These are phyloP conservation scores for Troides aeacus DNA, from an alignment of 2,888 invertebrate genomes.

Conservation along the genomic window DNA sequence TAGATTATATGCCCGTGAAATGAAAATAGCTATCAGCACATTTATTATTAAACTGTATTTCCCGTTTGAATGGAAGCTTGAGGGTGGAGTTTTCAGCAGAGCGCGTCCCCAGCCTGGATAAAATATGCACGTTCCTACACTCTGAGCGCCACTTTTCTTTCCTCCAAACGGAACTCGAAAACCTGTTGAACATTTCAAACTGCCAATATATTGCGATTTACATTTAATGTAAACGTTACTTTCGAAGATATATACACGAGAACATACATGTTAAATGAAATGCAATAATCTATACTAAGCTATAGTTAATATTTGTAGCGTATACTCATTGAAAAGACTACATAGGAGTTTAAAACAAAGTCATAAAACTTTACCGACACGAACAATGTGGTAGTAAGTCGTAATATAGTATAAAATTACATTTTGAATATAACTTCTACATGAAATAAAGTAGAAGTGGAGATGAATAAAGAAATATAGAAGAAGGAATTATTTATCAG, in stretches of 20 bases:
- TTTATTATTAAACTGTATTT: slow-evolving; percentile 63
- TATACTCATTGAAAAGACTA: too few species aligned
- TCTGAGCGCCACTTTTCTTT: slow-evolving; percentile 50
- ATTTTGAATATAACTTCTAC: too few species aligned
- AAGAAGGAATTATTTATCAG: too few species aligned
- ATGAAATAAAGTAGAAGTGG: too few species aligned
- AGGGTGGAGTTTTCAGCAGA: slow-evolving; percentile 33
- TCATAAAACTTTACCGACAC: too few species aligned
- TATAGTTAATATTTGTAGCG: too few species aligned
- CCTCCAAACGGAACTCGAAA: slow-evolving; percentile 46
- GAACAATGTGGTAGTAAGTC: too few species aligned
- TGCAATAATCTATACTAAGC: not conserved
- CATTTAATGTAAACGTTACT: not conserved
- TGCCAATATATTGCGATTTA: slow-evolving; percentile 35
- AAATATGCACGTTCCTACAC: slow-evolving; percentile 67
- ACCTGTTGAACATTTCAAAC: slow-evolving; percentile 59
- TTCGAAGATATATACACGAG: not conserved
- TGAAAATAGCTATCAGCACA: slow-evolving; percentile 23
- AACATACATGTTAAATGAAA: not conserved
- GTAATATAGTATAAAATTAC: too few species aligned
- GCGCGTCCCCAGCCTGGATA: slow-evolving; percentile 43
- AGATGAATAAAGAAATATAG: too few species aligned
- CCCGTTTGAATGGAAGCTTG: slow-evolving; percentile 33
- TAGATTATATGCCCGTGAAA: slow-evolving; percentile 1
- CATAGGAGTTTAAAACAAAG: too few species aligned